Percentiles rank a stretch among this genome's conserved stretches.
Conservation (phyloP, 2,113 vertebrate species). For the Petrocephalus microphthalmus region DNA sequence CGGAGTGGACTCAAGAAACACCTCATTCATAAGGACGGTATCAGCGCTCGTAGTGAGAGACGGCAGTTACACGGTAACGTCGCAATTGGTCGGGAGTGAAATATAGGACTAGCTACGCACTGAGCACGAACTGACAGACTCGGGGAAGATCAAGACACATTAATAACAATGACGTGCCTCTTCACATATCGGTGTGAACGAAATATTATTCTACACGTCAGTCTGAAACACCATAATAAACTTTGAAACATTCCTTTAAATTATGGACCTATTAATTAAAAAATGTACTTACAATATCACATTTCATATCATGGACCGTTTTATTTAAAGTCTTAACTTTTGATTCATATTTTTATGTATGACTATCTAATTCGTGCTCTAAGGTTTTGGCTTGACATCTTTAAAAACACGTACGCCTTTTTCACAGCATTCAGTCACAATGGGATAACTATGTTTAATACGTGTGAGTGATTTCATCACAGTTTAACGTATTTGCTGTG, state of each 20-base stretch:
- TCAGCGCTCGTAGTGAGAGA: slow-evolving; percentile 42
- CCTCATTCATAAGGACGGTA: slow-evolving; percentile 53
- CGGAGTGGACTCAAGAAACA: slow-evolving; percentile 43
- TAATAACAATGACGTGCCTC: background rate
- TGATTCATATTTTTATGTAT: background rate
- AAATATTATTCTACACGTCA: background rate
- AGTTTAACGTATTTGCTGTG: background rate
- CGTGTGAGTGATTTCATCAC: background rate
- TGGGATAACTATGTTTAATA: background rate
- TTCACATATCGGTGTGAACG: background rate
- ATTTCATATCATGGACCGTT: background rate
- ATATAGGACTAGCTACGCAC: background rate
- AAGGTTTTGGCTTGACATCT: background rate
- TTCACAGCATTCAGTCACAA: background rate
- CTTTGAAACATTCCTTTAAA: background rate
- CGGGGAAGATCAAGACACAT: slow-evolving; percentile 1
- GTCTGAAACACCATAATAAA: background rate
- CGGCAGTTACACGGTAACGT: slow-evolving; percentile 37
- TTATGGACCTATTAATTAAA: background rate
- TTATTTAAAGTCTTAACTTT: background rate
- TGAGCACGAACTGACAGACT: slow-evolving; percentile 1
- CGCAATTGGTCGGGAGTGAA: slow-evolving; percentile 19
- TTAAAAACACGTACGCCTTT: background rate
- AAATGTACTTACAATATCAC: background rate
- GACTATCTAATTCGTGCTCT: background rate